Conservation (phyloP, 2,888 invertebrate species). For the Brachyopa scutellaris region DNA sequence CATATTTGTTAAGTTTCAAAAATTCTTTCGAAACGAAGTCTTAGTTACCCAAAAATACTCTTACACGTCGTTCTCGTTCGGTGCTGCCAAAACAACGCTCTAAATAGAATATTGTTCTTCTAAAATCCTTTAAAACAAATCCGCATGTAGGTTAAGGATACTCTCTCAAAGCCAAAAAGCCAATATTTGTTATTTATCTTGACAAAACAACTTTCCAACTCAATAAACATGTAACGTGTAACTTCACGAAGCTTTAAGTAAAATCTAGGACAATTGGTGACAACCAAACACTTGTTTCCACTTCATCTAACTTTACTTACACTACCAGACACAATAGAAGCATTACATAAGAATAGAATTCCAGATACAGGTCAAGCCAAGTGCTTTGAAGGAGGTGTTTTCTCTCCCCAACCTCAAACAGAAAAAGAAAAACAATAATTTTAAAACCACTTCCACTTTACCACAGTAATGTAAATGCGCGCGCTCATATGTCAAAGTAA, state of each 20-base stretch:
- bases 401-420: conserved; percentile 32
- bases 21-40: too few relatives aligned
- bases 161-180: too few relatives aligned
- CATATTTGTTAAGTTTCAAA: too few relatives aligned
- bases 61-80: too few relatives aligned
- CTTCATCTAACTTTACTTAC: conserved; percentile 6
- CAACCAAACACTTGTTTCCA: conserved; percentile 23
- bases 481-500: conserved; percentile 25
- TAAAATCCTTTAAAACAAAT: neutral
- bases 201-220: conserved; percentile 9
- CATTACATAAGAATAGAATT: conserved; percentile 25
- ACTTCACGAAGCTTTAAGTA: neutral
- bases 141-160: conserved; percentile 3
- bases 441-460: conserved; percentile 63
- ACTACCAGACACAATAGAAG: conserved; percentile 12
- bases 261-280: conserved; percentile 28
- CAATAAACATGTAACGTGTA: conserved; percentile 2
- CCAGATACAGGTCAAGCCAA: conserved; percentile 64
- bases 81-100: too few relatives aligned
- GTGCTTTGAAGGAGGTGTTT: conserved; percentile 6
- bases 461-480: conserved; percentile 10
- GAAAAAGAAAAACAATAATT: conserved; percentile 47
- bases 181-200: neutral
- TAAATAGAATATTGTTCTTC: too few relatives aligned
- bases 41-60: too few relatives aligned